Conservation (phyloP, 2,113 vertebrate species). For the Oryzias javanicus region DNA sequence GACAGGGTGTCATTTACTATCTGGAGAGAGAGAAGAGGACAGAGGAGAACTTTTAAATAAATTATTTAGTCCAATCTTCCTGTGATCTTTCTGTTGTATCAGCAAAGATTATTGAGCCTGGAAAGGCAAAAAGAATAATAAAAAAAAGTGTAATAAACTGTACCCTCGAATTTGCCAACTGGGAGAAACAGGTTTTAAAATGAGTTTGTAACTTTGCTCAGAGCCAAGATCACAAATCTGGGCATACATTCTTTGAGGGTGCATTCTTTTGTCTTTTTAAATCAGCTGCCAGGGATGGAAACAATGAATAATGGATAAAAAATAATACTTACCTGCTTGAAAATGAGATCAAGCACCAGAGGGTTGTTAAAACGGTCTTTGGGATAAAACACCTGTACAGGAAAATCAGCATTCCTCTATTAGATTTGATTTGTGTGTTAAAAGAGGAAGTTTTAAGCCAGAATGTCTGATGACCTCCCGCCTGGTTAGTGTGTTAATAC, state of each 20-base stretch:
- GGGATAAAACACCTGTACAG: conserved; percentile 91
- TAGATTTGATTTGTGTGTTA: not conserved
- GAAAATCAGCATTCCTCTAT: conserved; percentile 3
- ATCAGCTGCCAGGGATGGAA: not conserved
- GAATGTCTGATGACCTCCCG: not conserved
- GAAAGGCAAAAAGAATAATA: not conserved
- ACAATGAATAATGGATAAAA: not conserved
- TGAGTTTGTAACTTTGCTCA: too few relatives aligned
- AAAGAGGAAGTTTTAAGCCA: not conserved
- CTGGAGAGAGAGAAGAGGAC: conserved; percentile 63
- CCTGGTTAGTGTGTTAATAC: not conserved
- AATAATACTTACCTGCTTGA: conserved; percentile 84
- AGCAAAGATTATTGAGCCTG: not conserved
- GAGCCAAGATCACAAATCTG: too few relatives aligned
- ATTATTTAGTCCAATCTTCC: conserved; percentile 18
- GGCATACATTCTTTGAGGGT: too few relatives aligned
- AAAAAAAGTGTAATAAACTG: conserved; percentile 3
- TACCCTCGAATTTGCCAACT: too few relatives aligned
- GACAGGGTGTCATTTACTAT: conserved; percentile 90
- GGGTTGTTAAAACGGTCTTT: conserved; percentile 89
- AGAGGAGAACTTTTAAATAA: conserved; percentile 11
- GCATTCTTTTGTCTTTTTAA: too few relatives aligned
- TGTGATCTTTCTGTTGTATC: conserved; percentile 20
- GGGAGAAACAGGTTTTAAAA: too few relatives aligned
- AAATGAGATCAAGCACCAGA: conserved; percentile 89